These are phyloP conservation scores for Drosophila greeni DNA, from an alignment of 2,888 invertebrate species.

Conservation along the genomic window DNA sequence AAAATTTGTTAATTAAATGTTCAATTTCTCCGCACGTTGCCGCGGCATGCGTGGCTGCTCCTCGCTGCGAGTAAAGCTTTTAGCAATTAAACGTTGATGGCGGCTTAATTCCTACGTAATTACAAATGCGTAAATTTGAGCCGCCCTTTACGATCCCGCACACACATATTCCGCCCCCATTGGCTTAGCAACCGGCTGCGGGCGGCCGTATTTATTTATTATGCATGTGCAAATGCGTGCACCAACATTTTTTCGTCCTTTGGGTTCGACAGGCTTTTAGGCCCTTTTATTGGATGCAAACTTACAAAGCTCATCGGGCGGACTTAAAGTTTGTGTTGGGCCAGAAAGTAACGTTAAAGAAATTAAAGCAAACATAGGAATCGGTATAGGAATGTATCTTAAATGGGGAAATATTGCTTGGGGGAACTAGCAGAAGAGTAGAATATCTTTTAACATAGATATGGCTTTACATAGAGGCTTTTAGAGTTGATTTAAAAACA, in stretches of 20 bases:
- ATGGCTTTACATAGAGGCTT: not conserved
- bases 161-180: conserved; percentile 32
- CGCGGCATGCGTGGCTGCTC: conserved; percentile 47
- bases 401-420: not conserved
- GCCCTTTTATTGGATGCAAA: conserved; percentile 35
- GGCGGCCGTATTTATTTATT: conserved; percentile 53
- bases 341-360: not conserved
- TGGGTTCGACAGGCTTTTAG: conserved; percentile 48
- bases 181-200: conserved; percentile 41
- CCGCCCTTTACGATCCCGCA: conserved; percentile 40
- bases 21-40: conserved; percentile 38
- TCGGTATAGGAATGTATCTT: not conserved
- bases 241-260: conserved; percentile 22
- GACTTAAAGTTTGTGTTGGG: conserved; percentile 7
- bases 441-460: not conserved
- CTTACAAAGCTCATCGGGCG: conserved; percentile 23
- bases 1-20: conserved; percentile 73
- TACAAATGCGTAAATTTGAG: conserved; percentile 66
- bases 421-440: too few species aligned
- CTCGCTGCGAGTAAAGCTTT: conserved; percentile 40
- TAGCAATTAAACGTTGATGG: conserved; percentile 71
- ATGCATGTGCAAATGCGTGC: conserved; percentile 66
- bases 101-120: conserved; percentile 69
- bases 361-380: conserved; percentile 5
- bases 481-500: not conserved